Base-by-base conservation (phyloP, 1,140 invertebrate species). In the Phocides pigmalion region DNA sequence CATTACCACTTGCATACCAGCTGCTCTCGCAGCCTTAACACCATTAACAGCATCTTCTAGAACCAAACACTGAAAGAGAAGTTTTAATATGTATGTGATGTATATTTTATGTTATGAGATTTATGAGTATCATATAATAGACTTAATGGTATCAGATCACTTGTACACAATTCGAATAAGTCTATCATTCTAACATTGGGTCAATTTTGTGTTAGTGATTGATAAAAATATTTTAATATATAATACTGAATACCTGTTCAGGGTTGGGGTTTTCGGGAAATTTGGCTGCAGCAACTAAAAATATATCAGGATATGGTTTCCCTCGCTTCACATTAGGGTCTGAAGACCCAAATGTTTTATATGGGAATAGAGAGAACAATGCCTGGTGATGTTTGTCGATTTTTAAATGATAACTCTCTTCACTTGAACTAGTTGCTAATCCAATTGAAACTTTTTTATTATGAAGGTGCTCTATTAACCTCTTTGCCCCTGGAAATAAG, bases 1-100 rank as follows among this genome's bases (percentile, higher is more conserved):
- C 96, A 98, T 97, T 0, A 98, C 95, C 0, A 95, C 95, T 88
- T 97, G 96, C 96, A 98, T 97, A 4, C 96, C 96, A 6, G 98
- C 98, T 50, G 93, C 93, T 20, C 93, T 71, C 0, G 94, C 97
- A 11, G 96, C 97, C 74, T 93, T 84, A 3, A 98, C 96, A 11
- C 98, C 98, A 92, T 98, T 97, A 0, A 96, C 94, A 1, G 98
- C 95, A 93, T 98, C 98, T 92, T 99, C 98, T 89, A 99, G 98
- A 0, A 98, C 97, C 49, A 99, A 86, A 79, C 97, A 97, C 94
- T 97, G 84, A 54, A 93, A 92, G 14, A 39, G 35, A 39, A 22
- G 22, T 3, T 22, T 22, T 22, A 22, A 22, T 22, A 22, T 22
- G n/a, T n/a, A n/a, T n/a, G n/a, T n/a, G n/a, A n/a, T n/a, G n/a